Percentiles rank a stretch among this genome's conserved stretches.
phyloP scores from a whole-genome alignment of 2,888 invertebrate genomes.

The Andrena praecox region DNA sequence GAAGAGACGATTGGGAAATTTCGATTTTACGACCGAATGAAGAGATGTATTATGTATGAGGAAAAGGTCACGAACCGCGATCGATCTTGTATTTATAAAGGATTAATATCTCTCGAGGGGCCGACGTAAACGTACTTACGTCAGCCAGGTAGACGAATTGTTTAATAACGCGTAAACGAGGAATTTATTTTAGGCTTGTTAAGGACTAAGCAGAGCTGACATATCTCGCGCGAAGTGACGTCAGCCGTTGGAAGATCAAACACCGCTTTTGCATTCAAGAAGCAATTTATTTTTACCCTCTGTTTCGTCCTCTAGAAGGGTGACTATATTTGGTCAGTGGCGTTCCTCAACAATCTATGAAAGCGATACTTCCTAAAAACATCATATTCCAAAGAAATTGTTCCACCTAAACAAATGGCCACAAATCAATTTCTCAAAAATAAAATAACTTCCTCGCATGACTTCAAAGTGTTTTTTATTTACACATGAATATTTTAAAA shows the following conservation, averaged over 20 bases:
- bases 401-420: no score
- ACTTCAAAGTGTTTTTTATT: no score
- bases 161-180: slow-evolving; percentile 31
- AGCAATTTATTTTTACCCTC: background rate
- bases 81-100: slow-evolving; percentile 49
- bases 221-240: slow-evolving; percentile 24
- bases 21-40: background rate
- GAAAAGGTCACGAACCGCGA: slow-evolving; percentile 54
- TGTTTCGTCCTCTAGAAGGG: background rate
- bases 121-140: slow-evolving; percentile 42
- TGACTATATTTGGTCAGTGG: background rate
- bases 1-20: background rate
- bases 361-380: background rate
- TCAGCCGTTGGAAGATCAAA: slow-evolving; percentile 18
- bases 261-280: slow-evolving; percentile 10
- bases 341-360: background rate
- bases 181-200: slow-evolving; percentile 43
- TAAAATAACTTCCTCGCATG: no score
- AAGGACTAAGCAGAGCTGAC: slow-evolving; percentile 23
- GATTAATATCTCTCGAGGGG: slow-evolving; percentile 19
- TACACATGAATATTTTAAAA: no score
- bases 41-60: slow-evolving; percentile 20
- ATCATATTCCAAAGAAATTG: no score
- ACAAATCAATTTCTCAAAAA: no score
- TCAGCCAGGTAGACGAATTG: slow-evolving; percentile 40